A percentile compares a stretch with the other conserved stretches of the same genome.
These are phyloP conservation scores for Trichogramma pretiosum DNA, from an alignment of 1,140 invertebrate species.

Conservation along the genomic window DNA sequence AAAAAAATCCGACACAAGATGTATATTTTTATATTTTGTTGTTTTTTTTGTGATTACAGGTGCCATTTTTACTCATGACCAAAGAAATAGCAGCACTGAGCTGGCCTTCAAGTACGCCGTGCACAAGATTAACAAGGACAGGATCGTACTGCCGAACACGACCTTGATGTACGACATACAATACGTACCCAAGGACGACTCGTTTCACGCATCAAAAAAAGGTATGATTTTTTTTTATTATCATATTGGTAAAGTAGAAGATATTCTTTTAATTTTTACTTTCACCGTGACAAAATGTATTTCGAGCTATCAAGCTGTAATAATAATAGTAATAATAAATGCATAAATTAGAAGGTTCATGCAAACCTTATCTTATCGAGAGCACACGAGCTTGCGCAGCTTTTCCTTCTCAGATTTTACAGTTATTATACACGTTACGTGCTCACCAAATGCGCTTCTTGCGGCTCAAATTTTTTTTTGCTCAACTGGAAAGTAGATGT, in stretches of 20 bases:
- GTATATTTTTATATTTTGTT: too few species aligned
- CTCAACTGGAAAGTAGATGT: too few species aligned
- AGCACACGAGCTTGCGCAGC: too few species aligned
- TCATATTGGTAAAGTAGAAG: background rate
- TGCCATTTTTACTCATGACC: constrained; percentile 56
- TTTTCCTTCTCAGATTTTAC: constrained; percentile 28
- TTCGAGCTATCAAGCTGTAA: too few species aligned
- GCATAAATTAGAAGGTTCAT: too few species aligned
- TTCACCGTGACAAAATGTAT: too few species aligned
- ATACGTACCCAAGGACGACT: constrained; percentile 57
- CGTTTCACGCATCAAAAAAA: constrained; percentile 59
- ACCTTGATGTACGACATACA: constrained; percentile 58
- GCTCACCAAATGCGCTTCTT: too few species aligned
- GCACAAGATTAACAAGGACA: constrained; percentile 57
- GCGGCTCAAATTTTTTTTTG: too few species aligned
- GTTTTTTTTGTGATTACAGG: constrained; percentile 36
- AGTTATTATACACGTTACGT: too few species aligned
- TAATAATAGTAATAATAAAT: too few species aligned
- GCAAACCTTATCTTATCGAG: constrained; percentile 22
- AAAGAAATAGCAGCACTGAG: constrained; percentile 55
- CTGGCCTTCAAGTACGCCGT: constrained; percentile 63
- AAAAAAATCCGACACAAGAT: too few species aligned
- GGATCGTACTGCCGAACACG: constrained; percentile 53
- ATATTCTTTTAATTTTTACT: background rate
- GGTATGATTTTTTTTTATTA: constrained; percentile 46